Base-by-base conservation (phyloP, 2,888 invertebrate genomes). In the Cheilosia scutellata region DNA sequence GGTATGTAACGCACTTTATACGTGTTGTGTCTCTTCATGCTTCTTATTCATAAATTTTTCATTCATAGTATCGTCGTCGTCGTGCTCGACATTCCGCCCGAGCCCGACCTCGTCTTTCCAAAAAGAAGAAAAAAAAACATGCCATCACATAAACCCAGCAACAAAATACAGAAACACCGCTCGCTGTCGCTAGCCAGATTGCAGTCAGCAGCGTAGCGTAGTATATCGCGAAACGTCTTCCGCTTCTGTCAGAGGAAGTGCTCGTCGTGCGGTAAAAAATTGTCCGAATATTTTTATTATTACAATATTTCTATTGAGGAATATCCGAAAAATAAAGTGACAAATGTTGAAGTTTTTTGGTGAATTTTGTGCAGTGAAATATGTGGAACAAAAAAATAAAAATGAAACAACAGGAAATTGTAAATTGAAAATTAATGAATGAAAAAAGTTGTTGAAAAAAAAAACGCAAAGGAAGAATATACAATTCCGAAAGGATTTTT, bases 191-290 rank as follows among this genome's bases (percentile, higher is more conserved):
- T 33, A 72, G 66, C 57, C 77, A 58, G 72, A 51, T 63, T 33
- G 42, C 42, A 25, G 47, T 27, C 58, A 44, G 37, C 58, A 44
- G 37, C 44, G 42, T 76, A 86, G 71, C 44, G 42, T 77, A 86
- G 80, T 86, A 72, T 68, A 76, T 77, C 86, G 76, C 76, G 63
- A 86, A 77, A 72, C 80, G 76, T 86, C 86, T 82, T 82, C 76
- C 76, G 86, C 55, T 72, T 47, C 57, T 70, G 79, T 75, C 72
- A 55, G 66, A 29, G 25, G 16, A 5, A 37, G 4, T 4, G 42
- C 13, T 33, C 51, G 37, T 49, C 51, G 75, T 65, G 40, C 51
- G 51, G 80, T 62, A 16, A 31, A 40, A 49, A 44, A 13, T 60
- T 65, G 25, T 27, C 5, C 25, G n/a, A 40, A 51, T 49, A 49